Evolutionary conservation across 2,797 vertebrate genomes (phyloP).

Genomic region (Iguana delicatissima): DNA sequence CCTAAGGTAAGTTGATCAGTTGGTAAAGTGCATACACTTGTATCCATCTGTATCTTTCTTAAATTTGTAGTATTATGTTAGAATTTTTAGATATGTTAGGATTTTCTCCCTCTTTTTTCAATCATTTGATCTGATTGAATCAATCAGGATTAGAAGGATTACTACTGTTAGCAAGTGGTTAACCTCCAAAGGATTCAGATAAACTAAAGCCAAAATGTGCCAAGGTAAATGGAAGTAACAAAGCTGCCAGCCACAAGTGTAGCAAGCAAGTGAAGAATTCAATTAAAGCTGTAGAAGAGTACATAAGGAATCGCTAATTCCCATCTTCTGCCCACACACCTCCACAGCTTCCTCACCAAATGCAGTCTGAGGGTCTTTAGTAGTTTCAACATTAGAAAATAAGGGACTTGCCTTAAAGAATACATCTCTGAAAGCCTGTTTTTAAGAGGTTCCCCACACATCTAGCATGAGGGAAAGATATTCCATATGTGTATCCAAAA

Average conservation of each 20-base stretch:
- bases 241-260: not conserved
- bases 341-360: rapidly evolving
- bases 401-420: not conserved
- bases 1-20: not conserved
- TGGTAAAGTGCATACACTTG: not conserved
- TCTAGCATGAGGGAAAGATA: not conserved
- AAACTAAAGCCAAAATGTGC: not conserved
- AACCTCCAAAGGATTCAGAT: not conserved
- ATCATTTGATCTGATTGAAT: not conserved
- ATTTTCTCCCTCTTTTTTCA: not conserved
- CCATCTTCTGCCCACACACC: rapidly evolving
- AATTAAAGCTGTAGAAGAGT: not conserved
- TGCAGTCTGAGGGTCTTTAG: not conserved
- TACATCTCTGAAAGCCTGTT: not conserved
- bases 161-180: not conserved
- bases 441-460: not conserved
- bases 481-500: not conserved
- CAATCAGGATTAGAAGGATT: not conserved
- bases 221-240: not conserved
- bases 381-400: not conserved
- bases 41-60: not conserved
- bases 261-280: not conserved
- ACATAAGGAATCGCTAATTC: not conserved
- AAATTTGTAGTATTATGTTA: not conserved
- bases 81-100: not conserved